phyloP scores from a whole-genome alignment of 2,888 invertebrate genomes.

The Watsonalla cultraria region DNA sequence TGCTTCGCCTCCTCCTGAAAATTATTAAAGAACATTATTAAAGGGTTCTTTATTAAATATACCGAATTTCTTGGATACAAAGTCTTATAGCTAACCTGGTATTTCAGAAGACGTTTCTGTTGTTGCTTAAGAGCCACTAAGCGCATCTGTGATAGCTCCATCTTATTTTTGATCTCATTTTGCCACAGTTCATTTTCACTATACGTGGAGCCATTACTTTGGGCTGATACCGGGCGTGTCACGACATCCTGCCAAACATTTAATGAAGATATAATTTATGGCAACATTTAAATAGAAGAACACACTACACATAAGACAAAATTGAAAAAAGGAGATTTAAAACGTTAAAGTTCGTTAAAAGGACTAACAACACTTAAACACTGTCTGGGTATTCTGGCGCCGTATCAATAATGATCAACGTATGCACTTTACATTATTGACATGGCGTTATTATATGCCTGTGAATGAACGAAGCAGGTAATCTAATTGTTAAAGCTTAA shows the following conservation, averaged over 20 bases:
- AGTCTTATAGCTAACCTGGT: slow-evolving; percentile 47
- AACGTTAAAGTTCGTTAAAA: not conserved
- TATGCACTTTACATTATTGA: not conserved
- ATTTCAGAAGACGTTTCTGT: slow-evolving; percentile 71
- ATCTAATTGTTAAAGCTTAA: slow-evolving; percentile 21
- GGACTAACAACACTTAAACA: not conserved
- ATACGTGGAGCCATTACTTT: slow-evolving; percentile 70
- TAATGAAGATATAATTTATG: slow-evolving; percentile 7
- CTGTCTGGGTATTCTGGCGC: not conserved
- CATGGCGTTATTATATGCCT: not conserved
- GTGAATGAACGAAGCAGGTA: slow-evolving; percentile 19
- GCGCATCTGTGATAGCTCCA: slow-evolving; percentile 80
- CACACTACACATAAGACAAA: not conserved
- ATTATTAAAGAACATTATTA: slow-evolving; percentile 4
- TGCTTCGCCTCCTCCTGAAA: slow-evolving; percentile 73
- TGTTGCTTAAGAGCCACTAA: slow-evolving; percentile 79
- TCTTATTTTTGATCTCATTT: slow-evolving; percentile 79
- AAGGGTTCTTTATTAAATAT: not conserved
- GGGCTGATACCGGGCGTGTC: slow-evolving; percentile 68
- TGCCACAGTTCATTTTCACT: slow-evolving; percentile 77
- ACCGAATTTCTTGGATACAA: not conserved
- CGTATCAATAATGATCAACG: not conserved
- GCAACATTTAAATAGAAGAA: not conserved
- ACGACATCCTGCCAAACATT: slow-evolving; percentile 56
- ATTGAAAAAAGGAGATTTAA: not conserved